Percentiles rank a stretch among this genome's conserved stretches.
These are phyloP conservation scores for Siniperca chuatsi DNA, from an alignment of 2,113 vertebrate genomes.

Conservation along the genomic window DNA sequence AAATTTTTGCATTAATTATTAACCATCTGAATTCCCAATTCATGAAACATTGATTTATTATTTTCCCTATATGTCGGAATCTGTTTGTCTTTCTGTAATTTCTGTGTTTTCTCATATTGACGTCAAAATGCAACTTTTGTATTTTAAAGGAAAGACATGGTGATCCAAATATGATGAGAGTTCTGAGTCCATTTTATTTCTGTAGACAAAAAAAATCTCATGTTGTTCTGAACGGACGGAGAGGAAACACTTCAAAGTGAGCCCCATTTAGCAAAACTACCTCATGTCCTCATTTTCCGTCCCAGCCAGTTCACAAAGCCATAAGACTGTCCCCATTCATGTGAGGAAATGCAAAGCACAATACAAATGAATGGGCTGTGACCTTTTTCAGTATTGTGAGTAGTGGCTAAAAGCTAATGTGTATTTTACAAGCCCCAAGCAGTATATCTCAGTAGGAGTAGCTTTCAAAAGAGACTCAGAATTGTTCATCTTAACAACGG, in stretches of 20 bases:
- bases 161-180: not conserved
- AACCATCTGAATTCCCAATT: conserved; percentile 31
- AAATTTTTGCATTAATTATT: conserved; percentile 41
- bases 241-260: conserved; percentile 46
- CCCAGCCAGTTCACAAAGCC: conserved; percentile 8
- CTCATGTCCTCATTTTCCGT: conserved; percentile 33
- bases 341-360: conserved; percentile 48
- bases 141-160: not conserved
- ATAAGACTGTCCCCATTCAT: conserved; percentile 8
- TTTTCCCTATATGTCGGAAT: conserved; percentile 16
- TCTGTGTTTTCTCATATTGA: not conserved
- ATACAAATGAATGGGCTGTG: conserved; percentile 7
- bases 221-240: not conserved
- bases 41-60: conserved; percentile 46
- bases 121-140: not conserved
- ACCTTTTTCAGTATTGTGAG: not conserved
- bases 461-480: not conserved
- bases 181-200: conserved; percentile 16
- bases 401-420: conserved; percentile 20
- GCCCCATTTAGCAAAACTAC: conserved; percentile 27
- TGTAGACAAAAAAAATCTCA: conserved; percentile 2
- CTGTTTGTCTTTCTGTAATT: not conserved
- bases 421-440: conserved; percentile 12
- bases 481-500: not conserved
- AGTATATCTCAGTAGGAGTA: not conserved